These are phyloP conservation scores for Botrylloides violaceus DNA, from an alignment of 23 tunicate species.

Conservation along the genomic window DNA sequence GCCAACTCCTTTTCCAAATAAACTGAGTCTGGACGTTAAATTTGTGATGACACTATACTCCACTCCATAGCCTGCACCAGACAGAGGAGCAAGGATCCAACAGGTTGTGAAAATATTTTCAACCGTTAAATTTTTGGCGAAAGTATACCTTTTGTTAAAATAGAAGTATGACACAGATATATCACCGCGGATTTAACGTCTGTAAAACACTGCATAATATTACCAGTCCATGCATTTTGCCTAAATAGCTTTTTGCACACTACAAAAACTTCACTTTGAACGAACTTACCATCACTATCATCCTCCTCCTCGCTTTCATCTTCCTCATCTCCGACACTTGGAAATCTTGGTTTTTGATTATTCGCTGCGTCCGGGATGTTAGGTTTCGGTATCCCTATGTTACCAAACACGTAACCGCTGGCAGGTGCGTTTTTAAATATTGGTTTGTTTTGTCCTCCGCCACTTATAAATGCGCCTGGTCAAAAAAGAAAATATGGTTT, in stretches of 20 bases:
- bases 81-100: background rate
- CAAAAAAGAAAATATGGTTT: background rate
- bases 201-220: no score
- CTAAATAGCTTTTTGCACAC: no score
- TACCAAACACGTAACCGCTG: background rate
- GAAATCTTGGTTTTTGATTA: slow-evolving; percentile 25
- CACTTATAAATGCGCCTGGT: background rate
- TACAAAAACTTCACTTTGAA: no score
- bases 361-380: background rate
- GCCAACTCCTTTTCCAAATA: no score
- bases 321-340: slow-evolving; percentile 27
- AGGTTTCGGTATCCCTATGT: background rate
- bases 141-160: no score
- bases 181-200: no score
- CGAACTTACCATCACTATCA: slow-evolving; percentile 28
- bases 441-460: slow-evolving; percentile 33
- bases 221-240: no score
- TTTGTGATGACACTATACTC: no score
- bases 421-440: background rate
- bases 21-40: no score
- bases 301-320: slow-evolving; percentile 13
- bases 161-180: no score
- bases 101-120: no score
- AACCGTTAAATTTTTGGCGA: no score
- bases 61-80: background rate